A percentile compares a stretch with the other conserved stretches of the same genome.
Evolutionary conservation across 64 coral and sea anemone species (phyloP).

Genomic region (Trachythela sp.): DNA sequence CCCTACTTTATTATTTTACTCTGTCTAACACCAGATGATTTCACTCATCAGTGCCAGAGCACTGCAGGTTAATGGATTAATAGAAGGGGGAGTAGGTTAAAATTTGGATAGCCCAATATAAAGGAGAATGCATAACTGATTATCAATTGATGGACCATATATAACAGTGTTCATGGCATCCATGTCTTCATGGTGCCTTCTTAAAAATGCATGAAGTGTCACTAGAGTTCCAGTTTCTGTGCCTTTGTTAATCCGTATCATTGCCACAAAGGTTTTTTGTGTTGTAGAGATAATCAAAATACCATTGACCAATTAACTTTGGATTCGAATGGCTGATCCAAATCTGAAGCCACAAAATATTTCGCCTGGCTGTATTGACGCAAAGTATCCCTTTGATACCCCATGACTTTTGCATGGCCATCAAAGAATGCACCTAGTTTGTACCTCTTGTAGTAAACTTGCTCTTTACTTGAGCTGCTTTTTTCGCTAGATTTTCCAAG

Average conservation of each 20-base stretch:
- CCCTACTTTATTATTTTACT: no score
- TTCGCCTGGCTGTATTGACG: neutral
- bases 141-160: neutral
- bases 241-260: neutral
- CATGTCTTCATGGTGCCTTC: neutral
- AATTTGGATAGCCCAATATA: neutral
- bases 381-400: neutral
- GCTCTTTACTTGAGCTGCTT: neutral
- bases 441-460: no score
- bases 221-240: neutral
- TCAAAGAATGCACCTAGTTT: neutral
- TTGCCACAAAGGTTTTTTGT: neutral
- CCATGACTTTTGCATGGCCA: constrained; percentile 4
- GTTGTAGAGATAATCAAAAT: neutral
- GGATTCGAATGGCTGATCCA: neutral
- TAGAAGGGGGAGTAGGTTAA: no score
- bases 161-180: constrained; percentile 7
- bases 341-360: constrained; percentile 1
- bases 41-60: no score
- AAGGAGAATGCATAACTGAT: neutral
- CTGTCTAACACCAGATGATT: no score
- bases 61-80: no score
- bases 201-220: constrained; percentile 15
- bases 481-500: constrained; percentile 2
- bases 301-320: neutral